Evolutionary conservation across 2,797 vertebrate genomes (phyloP), one percentile per base, ranked within the genome.

Genomic region (Diplodus sargus): DNA sequence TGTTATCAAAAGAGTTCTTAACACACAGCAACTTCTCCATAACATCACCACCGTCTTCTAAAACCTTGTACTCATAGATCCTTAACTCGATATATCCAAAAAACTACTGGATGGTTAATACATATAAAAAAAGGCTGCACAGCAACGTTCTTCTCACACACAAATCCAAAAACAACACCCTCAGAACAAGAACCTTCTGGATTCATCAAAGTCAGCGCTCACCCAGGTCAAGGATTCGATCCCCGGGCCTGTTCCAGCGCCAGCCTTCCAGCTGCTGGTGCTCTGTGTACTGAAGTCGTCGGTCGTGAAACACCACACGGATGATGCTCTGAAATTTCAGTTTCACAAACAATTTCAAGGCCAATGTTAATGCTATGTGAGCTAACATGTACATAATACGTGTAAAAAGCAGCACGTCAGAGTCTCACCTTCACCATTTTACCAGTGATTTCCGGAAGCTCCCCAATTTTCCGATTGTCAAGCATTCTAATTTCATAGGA

Each of bases 401-500:
- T 48, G 5, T 48, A 45, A 28, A 28, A 66, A 28, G 7, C 45
- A 6, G 22, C 16, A 18, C 14, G n/a, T 53, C 48, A 17, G 23
- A 18, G n/a, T 70, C 94, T 90, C 89, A 99, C 98, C 97, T 99
- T 99, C 25, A 99, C 98, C 95, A 99, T 96, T 85, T 99, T 99
- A 62, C 96, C 97, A 65, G 95, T 98, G 79, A 99, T 96, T 94
- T 99, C 98, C 0, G 98, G 97, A 89, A 99, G 95, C 81, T 99
- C 98, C 82, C 97, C 97, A 4, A 99, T 95, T 80, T 99, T 99
- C 86, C 97, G 95, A 94, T 99, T 99, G 92, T 99, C 98, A 93
- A 99, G 95, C 98, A 99, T 99, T 90, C 98, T 94, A 87, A 99
- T 98, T 96, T 99, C 98, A 74, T 99, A 99, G 84, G 98, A 99